Evolutionary conservation across 1,140 invertebrate species (phyloP).

Genomic region (Lucilia sericata): DNA sequence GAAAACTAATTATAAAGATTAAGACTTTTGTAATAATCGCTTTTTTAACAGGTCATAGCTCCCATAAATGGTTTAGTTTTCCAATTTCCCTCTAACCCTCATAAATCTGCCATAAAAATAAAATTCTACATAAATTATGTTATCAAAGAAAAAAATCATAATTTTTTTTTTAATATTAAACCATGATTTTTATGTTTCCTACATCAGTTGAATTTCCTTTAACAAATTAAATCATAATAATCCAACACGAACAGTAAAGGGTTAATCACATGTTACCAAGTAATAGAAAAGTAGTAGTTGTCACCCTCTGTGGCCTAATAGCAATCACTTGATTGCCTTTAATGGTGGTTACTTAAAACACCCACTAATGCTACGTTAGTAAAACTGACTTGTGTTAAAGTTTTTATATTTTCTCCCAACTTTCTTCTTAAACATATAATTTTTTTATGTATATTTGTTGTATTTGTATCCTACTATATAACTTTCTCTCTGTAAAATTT

Average conservation of each 20-base stretch:
- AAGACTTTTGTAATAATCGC: too few relatives aligned
- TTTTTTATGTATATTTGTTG: not conserved
- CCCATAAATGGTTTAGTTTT: too few relatives aligned
- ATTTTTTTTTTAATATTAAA: too few relatives aligned
- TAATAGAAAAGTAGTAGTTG: not conserved
- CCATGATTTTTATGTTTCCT: too few relatives aligned
- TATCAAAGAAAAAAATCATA: too few relatives aligned
- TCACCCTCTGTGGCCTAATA: slow-evolving; percentile 46
- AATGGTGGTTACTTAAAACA: slow-evolving; percentile 33
- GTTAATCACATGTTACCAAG: not conserved
- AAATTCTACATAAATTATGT: too few relatives aligned
- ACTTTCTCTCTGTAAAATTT: not conserved
- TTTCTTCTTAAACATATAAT: not conserved
- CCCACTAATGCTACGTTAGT: slow-evolving; percentile 4
- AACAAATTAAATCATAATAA: not conserved
- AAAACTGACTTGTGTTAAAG: not conserved
- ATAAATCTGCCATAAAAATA: too few relatives aligned
- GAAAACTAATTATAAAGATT: too few relatives aligned
- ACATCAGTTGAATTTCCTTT: not conserved
- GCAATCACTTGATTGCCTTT: slow-evolving; percentile 46
- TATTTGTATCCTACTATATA: not conserved
- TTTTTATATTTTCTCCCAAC: not conserved
- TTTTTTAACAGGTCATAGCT: too few relatives aligned
- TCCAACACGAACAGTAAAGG: not conserved
- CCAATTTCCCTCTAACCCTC: too few relatives aligned